These are phyloP conservation scores for Boloria euphrosyne DNA, from an alignment of 2,888 invertebrate genomes.

Conservation along the genomic window DNA sequence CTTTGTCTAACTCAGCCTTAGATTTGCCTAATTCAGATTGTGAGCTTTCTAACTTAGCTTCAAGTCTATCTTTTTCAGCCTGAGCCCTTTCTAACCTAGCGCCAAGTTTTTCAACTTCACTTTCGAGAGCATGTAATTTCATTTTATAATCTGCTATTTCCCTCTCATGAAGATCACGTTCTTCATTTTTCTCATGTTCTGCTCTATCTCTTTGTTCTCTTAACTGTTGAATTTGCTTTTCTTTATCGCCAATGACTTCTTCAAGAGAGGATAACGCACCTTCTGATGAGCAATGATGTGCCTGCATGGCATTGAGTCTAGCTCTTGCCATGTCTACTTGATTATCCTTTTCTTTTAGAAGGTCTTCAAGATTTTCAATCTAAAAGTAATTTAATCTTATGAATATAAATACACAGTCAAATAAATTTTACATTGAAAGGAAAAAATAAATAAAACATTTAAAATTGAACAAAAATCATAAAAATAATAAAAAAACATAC, in stretches of 20 bases:
- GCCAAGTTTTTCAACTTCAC: slow-evolving; percentile 94
- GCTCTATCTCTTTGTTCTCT: slow-evolving; percentile 97
- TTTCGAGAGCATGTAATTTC: slow-evolving; percentile 94
- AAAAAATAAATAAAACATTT: slow-evolving; percentile 29
- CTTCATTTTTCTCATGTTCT: slow-evolving; percentile 97
- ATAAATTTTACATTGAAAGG: slow-evolving; percentile 39
- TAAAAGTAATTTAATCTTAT: slow-evolving; percentile 68
- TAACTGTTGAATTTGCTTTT: slow-evolving; percentile 97
- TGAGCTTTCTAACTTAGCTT: slow-evolving; percentile 94
- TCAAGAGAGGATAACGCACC: slow-evolving; percentile 96
- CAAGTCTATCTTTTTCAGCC: slow-evolving; percentile 94
- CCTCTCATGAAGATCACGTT: slow-evolving; percentile 95
- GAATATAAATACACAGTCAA: slow-evolving; percentile 1
- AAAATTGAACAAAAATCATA: slow-evolving; percentile 5
- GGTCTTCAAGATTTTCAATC: slow-evolving; percentile 98
- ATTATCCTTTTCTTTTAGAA: slow-evolving; percentile 98
- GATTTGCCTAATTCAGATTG: slow-evolving; percentile 97
- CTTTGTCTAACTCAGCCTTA: slow-evolving; percentile 96
- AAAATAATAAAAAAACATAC: slow-evolving; percentile 14
- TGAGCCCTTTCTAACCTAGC: slow-evolving; percentile 94
- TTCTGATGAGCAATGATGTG: slow-evolving; percentile 96
- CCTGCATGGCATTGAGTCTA: slow-evolving; percentile 95
- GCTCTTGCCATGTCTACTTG: slow-evolving; percentile 98
- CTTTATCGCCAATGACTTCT: slow-evolving; percentile 97
- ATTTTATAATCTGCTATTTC: slow-evolving; percentile 97